These are phyloP conservation scores for Aphelenchoides fujianensis DNA, from an alignment of 1,140 invertebrate species.

Conservation along the genomic window DNA sequence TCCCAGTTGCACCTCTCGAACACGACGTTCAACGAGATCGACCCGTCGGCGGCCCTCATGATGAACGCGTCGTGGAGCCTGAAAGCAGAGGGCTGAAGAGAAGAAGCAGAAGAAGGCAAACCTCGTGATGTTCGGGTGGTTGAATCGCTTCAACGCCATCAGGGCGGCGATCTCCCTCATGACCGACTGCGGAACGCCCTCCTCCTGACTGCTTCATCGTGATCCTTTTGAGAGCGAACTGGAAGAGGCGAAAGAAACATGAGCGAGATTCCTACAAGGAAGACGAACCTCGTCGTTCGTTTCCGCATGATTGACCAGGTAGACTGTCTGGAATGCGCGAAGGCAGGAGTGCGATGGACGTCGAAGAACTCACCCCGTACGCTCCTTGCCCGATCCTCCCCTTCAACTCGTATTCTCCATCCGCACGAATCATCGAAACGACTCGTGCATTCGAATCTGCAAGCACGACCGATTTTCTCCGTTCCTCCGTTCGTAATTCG, in stretches of 20 bases:
- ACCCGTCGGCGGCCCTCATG: conserved; percentile 1
- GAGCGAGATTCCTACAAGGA: too few species aligned
- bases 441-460: too few species aligned
- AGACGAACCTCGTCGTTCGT: conserved; percentile 10
- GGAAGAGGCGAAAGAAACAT: not conserved
- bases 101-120: conserved; percentile 23
- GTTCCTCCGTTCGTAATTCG: too few species aligned
- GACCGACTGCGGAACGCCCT: conserved; percentile 46
- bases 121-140: conserved; percentile 38
- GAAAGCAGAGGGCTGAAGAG: not conserved
- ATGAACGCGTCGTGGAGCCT: conserved; percentile 40
- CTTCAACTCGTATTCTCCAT: conserved; percentile 1
- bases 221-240: conserved; percentile 19
- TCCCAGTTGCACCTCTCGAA: conserved; percentile 53
- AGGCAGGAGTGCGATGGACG: not conserved
- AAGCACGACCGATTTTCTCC: too few species aligned
- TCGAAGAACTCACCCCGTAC: conserved; percentile 22
- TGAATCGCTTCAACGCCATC: conserved; percentile 27
- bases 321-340: not conserved
- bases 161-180: conserved; percentile 39
- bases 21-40: conserved; percentile 35
- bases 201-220: conserved; percentile 27
- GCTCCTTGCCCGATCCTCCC: conserved; percentile 10
- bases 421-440: not conserved
- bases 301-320: not conserved